Evolutionary conservation across 2,797 vertebrate genomes (phyloP).

Genomic region (Eutrigla gurnardus): DNA sequence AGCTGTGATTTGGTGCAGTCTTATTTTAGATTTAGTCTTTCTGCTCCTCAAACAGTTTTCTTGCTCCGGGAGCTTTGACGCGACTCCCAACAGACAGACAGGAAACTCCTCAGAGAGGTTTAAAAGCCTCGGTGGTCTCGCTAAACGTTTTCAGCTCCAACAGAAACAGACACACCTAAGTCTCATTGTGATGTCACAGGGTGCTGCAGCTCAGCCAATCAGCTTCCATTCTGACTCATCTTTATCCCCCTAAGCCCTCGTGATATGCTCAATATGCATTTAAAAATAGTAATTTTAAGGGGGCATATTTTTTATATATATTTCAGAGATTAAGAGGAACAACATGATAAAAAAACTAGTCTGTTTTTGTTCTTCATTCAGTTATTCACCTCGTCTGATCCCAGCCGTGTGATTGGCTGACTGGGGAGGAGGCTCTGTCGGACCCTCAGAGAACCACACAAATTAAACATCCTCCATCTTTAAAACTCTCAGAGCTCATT

Average conservation of each 20-base stretch:
- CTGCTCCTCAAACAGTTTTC: background rate
- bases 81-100: background rate
- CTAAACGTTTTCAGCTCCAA: constrained; percentile 23
- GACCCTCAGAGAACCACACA: constrained; percentile 20
- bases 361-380: background rate
- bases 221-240: background rate
- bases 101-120: background rate
- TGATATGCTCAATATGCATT: background rate
- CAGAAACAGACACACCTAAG: constrained; percentile 21
- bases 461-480: constrained; percentile 47
- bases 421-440: background rate
- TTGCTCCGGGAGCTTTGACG: background rate
- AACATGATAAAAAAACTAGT: background rate
- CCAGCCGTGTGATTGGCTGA: constrained; percentile 28
- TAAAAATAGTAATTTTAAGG: background rate
- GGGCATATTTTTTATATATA: too few relatives aligned
- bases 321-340: too few relatives aligned
- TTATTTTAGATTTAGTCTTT: constrained; percentile 2
- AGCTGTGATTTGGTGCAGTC: background rate
- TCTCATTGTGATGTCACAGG: background rate
- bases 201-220: constrained; percentile 26
- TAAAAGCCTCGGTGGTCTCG: background rate
- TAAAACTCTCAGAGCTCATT: constrained; percentile 41
- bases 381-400: background rate
- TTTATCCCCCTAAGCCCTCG: background rate